A percentile compares a stretch with the other conserved stretches of the same genome.
Conservation (phyloP, 2,888 invertebrate species). For the Onthophagus sagittarius region DNA sequence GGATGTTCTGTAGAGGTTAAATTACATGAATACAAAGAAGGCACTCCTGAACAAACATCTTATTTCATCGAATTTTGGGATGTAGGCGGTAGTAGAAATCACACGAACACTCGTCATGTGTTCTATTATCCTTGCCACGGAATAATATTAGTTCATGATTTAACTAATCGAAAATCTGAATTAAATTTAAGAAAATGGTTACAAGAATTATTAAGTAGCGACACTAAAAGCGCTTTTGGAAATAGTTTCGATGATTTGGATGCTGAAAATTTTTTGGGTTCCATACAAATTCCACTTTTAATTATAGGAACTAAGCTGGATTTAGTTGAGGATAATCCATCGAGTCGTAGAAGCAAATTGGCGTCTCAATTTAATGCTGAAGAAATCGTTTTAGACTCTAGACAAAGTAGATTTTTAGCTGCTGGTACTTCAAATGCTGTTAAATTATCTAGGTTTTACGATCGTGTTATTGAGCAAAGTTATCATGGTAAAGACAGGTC, state of each 20-base stretch:
- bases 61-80: constrained; percentile 97
- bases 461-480: constrained; percentile 68
- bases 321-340: constrained; percentile 71
- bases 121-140: constrained; percentile 95
- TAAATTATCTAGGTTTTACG: constrained; percentile 90
- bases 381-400: constrained; percentile 82
- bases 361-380: constrained; percentile 92
- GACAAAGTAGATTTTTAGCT: constrained; percentile 75
- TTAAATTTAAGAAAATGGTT: constrained; percentile 92
- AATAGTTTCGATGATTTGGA: constrained; percentile 66
- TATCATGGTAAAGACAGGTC: constrained; percentile 43
- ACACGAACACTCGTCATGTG: constrained; percentile 87
- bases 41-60: constrained; percentile 84
- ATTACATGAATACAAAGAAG: constrained; percentile 91
- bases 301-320: constrained; percentile 94
- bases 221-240: constrained; percentile 48
- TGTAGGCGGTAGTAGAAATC: constrained; percentile 90
- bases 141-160: constrained; percentile 92
- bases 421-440: constrained; percentile 94
- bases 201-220: constrained; percentile 80
- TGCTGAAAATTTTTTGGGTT: constrained; percentile 80
- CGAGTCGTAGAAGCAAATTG: constrained; percentile 60
- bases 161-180: constrained; percentile 94
- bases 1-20: constrained; percentile 96
- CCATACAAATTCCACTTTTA: constrained; percentile 86